A percentile compares a stretch with the other conserved stretches of the same genome.
Conservation (phyloP, 2,888 invertebrate genomes). For the Ectemnius lituratus region DNA sequence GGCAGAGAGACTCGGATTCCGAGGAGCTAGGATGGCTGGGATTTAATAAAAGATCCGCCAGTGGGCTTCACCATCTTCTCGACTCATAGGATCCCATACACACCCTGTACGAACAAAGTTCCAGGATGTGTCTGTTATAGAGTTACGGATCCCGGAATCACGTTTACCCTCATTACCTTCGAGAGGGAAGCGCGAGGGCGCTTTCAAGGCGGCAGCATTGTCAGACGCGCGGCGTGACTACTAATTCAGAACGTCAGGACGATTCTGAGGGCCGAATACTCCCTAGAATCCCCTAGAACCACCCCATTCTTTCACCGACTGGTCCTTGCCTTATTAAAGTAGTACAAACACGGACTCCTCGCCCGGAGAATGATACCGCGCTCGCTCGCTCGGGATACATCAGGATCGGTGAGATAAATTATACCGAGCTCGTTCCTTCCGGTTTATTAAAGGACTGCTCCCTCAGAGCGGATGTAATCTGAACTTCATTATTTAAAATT, state of each 20-base stretch:
- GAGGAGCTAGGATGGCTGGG: constrained; percentile 35
- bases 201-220: background rate
- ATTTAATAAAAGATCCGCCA: constrained; percentile 70
- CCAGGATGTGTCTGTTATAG: constrained; percentile 14
- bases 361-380: too few relatives aligned
- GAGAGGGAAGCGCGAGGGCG: background rate
- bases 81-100: constrained; percentile 31
- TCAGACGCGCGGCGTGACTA: background rate
- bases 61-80: constrained; percentile 43
- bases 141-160: constrained; percentile 31
- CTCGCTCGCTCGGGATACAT: too few relatives aligned
- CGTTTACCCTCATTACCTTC: constrained; percentile 43
- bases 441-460: constrained; percentile 58
- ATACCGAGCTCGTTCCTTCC: constrained; percentile 44
- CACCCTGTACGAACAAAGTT: constrained; percentile 33
- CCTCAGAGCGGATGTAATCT: constrained; percentile 54
- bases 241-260: too few relatives aligned
- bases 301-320: too few relatives aligned
- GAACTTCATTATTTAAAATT: constrained; percentile 64
- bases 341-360: too few relatives aligned
- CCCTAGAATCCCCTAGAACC: background rate
- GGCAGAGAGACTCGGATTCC: too few relatives aligned
- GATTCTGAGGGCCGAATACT: background rate
- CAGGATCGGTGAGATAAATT: constrained; percentile 28
- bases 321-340: too few relatives aligned